Base-by-base conservation (phyloP, 2,113 vertebrate genomes). In the Oryzias celebensis region DNA sequence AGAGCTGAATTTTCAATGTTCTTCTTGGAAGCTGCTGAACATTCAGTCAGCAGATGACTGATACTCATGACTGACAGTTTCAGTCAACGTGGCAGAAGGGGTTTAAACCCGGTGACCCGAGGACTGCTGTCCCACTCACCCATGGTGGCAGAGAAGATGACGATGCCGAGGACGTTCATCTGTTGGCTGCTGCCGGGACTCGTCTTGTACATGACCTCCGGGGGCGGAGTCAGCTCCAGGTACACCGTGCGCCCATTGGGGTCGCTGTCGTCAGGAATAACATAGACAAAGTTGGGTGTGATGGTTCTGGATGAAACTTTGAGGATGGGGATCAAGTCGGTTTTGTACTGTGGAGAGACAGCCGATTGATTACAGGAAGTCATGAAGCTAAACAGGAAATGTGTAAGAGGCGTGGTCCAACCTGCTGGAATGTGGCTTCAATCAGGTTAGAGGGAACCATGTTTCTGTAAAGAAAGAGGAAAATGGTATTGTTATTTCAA, bases 401-500 rank as follows among this genome's bases (percentile, higher is more conserved):
- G 1, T n/a, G 7, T 15, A 8, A 0, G 14, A 14, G 4, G 26
- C 4, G 18, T 4, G 1, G 24, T 58, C 77, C 85, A 60, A 95
- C 95, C 91, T 96, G 95, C 78, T 96, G 94, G 70, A 96, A 96
- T 0, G 95, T 94, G 56, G 95, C 94, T 74, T 96, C 95, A 0
- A 96, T 87, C 64, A 96, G 85, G 52, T 96, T 96, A 5, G 95
- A 94, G 52, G 95, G 95, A 71, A 96, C 94, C 94, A 96, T 96
- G 78, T 96, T 96, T 71, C 95, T 96, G 84, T 26, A 77, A n/a
- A 31, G 4, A 4, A 26, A 47, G 17, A 36, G 43, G 22, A 7
- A 47, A 46, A 13, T 7, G 3, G 16, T 1, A n/a, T 18, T 20
- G 20, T 20, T 18, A 20, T 36, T 36, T 36, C 2, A 12, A 36